Evolutionary conservation across 2,113 vertebrate genomes (phyloP).

Genomic region (Condylura cristata): DNA sequence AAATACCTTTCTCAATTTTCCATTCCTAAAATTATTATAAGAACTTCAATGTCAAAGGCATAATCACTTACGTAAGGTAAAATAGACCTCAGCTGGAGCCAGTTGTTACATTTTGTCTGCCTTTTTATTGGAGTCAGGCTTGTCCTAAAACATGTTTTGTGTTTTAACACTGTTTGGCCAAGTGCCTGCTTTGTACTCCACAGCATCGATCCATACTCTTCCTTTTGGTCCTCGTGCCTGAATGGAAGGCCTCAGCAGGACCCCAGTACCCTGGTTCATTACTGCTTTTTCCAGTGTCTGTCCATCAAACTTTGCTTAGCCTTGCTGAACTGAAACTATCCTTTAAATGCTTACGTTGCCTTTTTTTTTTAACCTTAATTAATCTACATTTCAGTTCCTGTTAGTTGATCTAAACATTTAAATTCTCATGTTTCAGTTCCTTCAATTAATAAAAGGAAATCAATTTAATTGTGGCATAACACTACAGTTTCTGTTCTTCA

Average conservation of each 20-base stretch:
- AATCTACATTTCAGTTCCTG: constrained; percentile 34
- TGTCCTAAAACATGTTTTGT: constrained; percentile 25
- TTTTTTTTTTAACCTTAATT: constrained; percentile 60
- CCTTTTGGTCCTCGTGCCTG: background rate
- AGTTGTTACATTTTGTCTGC: background rate
- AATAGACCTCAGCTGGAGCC: background rate
- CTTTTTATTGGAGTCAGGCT: background rate
- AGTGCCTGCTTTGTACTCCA: background rate
- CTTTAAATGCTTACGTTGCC: background rate
- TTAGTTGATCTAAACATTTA: constrained; percentile 46
- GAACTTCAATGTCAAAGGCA: background rate
- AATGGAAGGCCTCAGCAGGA: background rate
- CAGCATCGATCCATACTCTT: background rate
- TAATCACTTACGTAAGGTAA: constrained; percentile 3
- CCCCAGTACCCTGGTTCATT: background rate
- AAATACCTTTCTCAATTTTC: constrained; percentile 1
- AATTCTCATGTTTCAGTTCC: constrained; percentile 21
- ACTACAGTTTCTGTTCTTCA: constrained; percentile 15
- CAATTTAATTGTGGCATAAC: background rate
- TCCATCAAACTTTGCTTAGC: background rate
- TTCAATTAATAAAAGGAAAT: constrained; percentile 52
- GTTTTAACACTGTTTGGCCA: background rate
- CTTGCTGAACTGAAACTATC: background rate
- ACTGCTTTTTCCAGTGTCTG: background rate
- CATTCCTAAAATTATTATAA: background rate